phyloP scores from a whole-genome alignment of 1,140 invertebrate species.

The Camponotus vicinus region DNA sequence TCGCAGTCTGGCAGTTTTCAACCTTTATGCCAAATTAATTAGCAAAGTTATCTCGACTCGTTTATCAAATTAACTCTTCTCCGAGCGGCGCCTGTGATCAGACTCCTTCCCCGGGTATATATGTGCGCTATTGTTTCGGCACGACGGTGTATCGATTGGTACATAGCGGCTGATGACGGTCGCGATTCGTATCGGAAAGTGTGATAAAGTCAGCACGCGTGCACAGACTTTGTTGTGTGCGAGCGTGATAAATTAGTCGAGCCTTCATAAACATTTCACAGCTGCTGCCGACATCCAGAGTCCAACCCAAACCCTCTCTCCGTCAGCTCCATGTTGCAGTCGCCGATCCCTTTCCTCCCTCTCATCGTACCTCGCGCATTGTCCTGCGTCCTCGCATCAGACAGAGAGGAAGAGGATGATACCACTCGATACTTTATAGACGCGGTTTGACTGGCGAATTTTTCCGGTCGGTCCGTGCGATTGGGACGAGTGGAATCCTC shows the following conservation, averaged over 20 bases:
- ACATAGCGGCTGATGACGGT: slow-evolving; percentile 20
- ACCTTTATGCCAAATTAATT: slow-evolving; percentile 20
- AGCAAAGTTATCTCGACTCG: slow-evolving; percentile 11
- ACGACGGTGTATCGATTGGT: slow-evolving; percentile 71
- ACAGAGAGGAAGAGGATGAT: slow-evolving; percentile 12
- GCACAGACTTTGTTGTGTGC: slow-evolving; percentile 60
- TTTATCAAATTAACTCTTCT: slow-evolving; percentile 3
- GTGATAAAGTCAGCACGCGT: slow-evolving; percentile 68
- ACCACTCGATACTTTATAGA: slow-evolving; percentile 71
- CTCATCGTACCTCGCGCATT: slow-evolving; percentile 3
- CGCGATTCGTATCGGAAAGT: slow-evolving; percentile 57
- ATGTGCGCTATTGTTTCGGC: slow-evolving; percentile 55
- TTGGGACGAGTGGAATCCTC: slow-evolving; percentile 55
- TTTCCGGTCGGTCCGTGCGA: slow-evolving; percentile 36
- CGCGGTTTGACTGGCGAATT: slow-evolving; percentile 65
- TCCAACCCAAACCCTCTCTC: slow-evolving; percentile 57
- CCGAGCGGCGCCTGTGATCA: not conserved
- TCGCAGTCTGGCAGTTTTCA: slow-evolving; percentile 3
- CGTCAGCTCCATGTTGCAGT: slow-evolving; percentile 45
- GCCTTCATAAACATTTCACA: slow-evolving; percentile 85
- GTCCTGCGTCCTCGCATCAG: not conserved
- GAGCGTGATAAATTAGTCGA: slow-evolving; percentile 84
- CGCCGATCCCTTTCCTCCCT: slow-evolving; percentile 35
- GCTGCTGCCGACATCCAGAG: slow-evolving; percentile 81
- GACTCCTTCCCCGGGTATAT: slow-evolving; percentile 35